Evolutionary conservation across 2,113 vertebrate genomes (phyloP).

Genomic region (Trochalopteron elliotii): DNA sequence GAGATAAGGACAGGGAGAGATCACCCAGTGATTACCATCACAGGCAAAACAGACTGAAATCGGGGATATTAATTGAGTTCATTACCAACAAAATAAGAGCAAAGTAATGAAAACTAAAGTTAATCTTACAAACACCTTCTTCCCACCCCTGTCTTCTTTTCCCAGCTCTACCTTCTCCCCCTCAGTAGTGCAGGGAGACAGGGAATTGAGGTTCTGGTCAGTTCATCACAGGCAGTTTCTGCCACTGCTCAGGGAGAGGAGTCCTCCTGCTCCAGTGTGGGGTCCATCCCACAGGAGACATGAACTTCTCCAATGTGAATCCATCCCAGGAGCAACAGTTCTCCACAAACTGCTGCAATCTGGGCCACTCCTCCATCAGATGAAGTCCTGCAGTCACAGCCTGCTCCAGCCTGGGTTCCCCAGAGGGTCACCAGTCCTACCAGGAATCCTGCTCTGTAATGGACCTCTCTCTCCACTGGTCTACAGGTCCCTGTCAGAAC

Average conservation of each 20-base stretch:
- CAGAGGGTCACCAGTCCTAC: no score
- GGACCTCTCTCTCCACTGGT: not conserved
- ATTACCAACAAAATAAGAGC: not conserved
- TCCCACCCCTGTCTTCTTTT: not conserved
- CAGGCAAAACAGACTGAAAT: not conserved
- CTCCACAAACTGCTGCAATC: not conserved
- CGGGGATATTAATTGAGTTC: not conserved
- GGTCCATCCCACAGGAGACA: not conserved
- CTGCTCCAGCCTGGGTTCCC: not conserved
- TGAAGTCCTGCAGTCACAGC: not conserved
- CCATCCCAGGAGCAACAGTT: not conserved
- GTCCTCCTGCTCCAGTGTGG: rapidly evolving
- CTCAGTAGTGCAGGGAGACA: rapidly evolving
- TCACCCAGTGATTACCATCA: not conserved
- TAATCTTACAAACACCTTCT: not conserved
- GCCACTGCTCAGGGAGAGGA: not conserved
- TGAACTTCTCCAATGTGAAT: not conserved
- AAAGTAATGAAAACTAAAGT: not conserved
- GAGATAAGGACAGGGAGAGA: not conserved
- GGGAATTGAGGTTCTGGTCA: not conserved
- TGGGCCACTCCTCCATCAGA: rapidly evolving
- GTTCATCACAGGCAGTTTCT: not conserved
- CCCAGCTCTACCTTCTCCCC: not conserved
- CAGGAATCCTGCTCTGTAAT: not conserved
- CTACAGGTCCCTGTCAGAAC: not conserved